Base-by-base conservation (phyloP, 2,888 invertebrate genomes). In the Acleris cristana region DNA sequence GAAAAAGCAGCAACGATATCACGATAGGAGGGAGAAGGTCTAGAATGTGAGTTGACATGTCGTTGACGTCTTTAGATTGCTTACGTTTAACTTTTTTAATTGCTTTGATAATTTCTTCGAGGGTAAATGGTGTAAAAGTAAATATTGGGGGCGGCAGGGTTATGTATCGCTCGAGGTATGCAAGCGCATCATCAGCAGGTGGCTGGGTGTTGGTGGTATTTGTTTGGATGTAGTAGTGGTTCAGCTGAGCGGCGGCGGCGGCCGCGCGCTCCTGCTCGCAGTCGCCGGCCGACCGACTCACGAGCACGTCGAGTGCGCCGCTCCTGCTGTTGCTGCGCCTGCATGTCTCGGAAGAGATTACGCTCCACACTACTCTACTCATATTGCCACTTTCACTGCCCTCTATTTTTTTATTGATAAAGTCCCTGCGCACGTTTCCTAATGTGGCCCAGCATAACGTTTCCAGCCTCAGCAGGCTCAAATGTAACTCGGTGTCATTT, bases 271-370 rank as follows among this genome's bases (percentile, higher is more conserved):
- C 49, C 5, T 5, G n/a, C 7, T 49, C 49, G 18, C 49, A 49
- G 49, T 49, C 49, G 18, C 56, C 56, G 1, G 19, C 44, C 6
- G 56, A 44, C 44, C 19, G 10, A 44, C 56, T 56, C 10, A 56
- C 56, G 21, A 56, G 44, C 2, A 56, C 12, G 6, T 56, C 21
- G 14, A 56, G 7, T 1, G 56, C 21, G 6, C 56, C 3, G 44
- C 19, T 56, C 18, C 18, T 19, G 44, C 40, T 14, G 12, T 21
- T 19, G 5, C 44, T 56, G 16, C 12, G 19, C 16, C 19, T 56
- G 21, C 56, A 56, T 10, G 44, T 56, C 16, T 56, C 56, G 2
- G 40, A 18, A 3, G 56, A 44, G 14, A 56, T 56, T 2, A 56
- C 49, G 18, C 49, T 16, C 49, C 49, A 49, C 49, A 49, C 49